Conservation (phyloP, 2,797 vertebrate genomes). For the Balearica regulorum region DNA sequence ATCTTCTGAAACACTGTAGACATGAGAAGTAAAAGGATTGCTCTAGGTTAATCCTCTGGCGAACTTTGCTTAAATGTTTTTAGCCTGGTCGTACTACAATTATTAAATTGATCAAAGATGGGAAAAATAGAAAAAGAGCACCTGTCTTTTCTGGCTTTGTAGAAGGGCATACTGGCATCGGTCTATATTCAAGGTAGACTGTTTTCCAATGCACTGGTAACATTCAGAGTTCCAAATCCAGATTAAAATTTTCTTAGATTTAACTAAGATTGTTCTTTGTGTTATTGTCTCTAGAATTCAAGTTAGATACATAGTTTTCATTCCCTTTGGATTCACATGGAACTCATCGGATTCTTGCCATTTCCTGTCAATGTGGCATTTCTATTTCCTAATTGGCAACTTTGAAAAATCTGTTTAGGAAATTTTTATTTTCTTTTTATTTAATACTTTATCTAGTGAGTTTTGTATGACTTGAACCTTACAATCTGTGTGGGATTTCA, state of each 20-base stretch:
- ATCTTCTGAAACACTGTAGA: not conserved
- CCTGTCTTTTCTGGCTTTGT: not conserved
- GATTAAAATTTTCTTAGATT: not conserved
- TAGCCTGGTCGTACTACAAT: not conserved
- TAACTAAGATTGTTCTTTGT: not conserved
- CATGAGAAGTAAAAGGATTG: not conserved
- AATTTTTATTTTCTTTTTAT: not conserved
- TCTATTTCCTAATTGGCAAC: not conserved
- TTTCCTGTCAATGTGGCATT: not conserved
- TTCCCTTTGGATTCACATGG: not conserved
- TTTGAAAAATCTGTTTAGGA: not conserved
- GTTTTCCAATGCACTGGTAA: not conserved
- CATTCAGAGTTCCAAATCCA: not conserved
- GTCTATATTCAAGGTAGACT: not conserved
- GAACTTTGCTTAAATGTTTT: not conserved
- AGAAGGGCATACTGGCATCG: not conserved
- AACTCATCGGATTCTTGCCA: not conserved
- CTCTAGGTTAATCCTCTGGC: not conserved
- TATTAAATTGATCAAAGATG: not conserved
- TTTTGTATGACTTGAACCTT: not conserved
- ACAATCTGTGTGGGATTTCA: not conserved
- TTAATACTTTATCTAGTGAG: not conserved
- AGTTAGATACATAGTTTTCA: not conserved
- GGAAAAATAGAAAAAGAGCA: not conserved
- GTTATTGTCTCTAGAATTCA: not conserved